Evolutionary conservation across 2,797 vertebrate genomes (phyloP), one percentile per base, ranked within the genome.

Genomic region (Heteromormyrus szaboi): DNA sequence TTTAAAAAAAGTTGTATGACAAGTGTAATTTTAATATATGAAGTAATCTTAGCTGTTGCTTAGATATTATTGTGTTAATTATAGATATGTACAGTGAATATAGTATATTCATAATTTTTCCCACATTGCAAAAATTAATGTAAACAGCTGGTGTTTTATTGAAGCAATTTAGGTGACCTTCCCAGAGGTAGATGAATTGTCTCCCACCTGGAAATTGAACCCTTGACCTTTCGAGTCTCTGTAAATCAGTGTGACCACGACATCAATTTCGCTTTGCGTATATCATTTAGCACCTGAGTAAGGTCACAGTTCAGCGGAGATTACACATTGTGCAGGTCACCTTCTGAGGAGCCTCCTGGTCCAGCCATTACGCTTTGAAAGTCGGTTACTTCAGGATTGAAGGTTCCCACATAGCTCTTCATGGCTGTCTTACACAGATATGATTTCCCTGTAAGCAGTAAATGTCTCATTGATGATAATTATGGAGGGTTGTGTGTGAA

Each of bases 181-280:
- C 88, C 51, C 22, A 17, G 48, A 62, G 81, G 50, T 72, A 72
- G 29, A 90, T 46, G 48, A 89, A 46, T 56, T 14, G 50, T 37
- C 41, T 86, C 46, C 81, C 81, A 90, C 59, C 90, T 86, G 85
- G 41, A 65, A 41, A 85, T 79, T 90, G 88, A 89, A 91, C 88
- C 79, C 37, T 54, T 46, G 44, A 89, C 88, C 86, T 72, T 87
- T 17, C 5, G 37, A 50, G 19, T 46, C 29, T 84, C 44, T 46
- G 81, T 29, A 50, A 84, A 84, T 48, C 7, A 44, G 54, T 65
- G 81, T 29, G 72, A 53, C 37, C 44, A 72, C 9, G 76, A 33
- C 54, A 88, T 87, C 29, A 50, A 86, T 29, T 54, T 86, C 50
- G 7, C 85, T 51, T 85, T 12, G 83, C 51, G n/a, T 22, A 86